Conservation (phyloP, 2,888 invertebrate species). For the Caenorhabditis panamensis region DNA sequence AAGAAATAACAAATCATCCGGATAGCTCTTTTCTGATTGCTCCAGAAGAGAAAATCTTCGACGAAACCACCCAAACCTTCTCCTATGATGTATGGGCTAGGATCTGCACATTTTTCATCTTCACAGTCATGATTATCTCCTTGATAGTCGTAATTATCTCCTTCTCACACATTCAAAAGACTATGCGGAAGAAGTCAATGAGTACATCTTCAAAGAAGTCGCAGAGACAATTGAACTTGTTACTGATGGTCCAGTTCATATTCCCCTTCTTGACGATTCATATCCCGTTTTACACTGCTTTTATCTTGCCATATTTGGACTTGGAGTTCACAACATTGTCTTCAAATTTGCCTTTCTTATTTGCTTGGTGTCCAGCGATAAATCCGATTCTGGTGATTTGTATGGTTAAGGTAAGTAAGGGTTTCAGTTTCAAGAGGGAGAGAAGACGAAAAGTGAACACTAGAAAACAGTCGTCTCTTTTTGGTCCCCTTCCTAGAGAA, state of each 20-base stretch:
- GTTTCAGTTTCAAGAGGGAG: neutral
- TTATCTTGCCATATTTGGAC: slow-evolving; percentile 36
- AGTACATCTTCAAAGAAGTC: slow-evolving; percentile 30
- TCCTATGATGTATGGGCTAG: slow-evolving; percentile 31
- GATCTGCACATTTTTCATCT: slow-evolving; percentile 44
- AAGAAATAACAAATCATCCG: slow-evolving; percentile 32
- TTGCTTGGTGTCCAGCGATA: slow-evolving; percentile 55
- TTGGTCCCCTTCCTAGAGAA: no score
- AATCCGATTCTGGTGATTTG: slow-evolving; percentile 48
- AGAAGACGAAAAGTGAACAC: neutral
- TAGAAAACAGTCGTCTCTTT: neutral
- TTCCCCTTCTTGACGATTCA: slow-evolving; percentile 58
- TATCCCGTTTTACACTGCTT: slow-evolving; percentile 48
- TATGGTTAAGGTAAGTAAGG: slow-evolving; percentile 30
- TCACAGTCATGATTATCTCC: slow-evolving; percentile 36
- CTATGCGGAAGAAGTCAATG: slow-evolving; percentile 28
- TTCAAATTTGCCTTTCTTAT: slow-evolving; percentile 37
- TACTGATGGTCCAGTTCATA: slow-evolving; percentile 48
- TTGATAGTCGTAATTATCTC: slow-evolving; percentile 25
- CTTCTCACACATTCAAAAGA: slow-evolving; percentile 32
- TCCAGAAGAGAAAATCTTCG: slow-evolving; percentile 30
- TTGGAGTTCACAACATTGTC: slow-evolving; percentile 15
- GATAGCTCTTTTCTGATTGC: slow-evolving; percentile 45
- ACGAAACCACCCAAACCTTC: slow-evolving; percentile 3
- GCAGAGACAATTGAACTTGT: slow-evolving; percentile 47